These are phyloP conservation scores for Sparidentex hasta DNA, from an alignment of 2,797 vertebrate genomes.

Conservation along the genomic window DNA sequence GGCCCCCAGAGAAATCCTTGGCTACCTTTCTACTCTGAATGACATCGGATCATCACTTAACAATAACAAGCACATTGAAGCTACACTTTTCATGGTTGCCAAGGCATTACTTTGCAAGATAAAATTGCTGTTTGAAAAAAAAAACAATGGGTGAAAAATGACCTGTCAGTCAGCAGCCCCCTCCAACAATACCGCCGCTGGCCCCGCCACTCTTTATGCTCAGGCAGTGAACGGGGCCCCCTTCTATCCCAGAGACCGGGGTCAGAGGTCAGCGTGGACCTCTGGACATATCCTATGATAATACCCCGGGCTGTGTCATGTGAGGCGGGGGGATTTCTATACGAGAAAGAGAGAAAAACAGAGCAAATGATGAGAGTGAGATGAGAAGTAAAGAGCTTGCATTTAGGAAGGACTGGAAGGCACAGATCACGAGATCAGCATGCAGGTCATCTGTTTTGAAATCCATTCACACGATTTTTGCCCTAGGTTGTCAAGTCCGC, in stretches of 20 bases:
- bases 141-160: conserved; percentile 83
- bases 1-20: conserved; percentile 31
- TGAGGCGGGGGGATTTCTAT: conserved; percentile 69
- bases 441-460: conserved; percentile 92
- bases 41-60: conserved; percentile 68
- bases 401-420: conserved; percentile 78
- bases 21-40: conserved; percentile 58
- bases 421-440: conserved; percentile 91
- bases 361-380: conserved; percentile 58
- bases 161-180: conserved; percentile 76
- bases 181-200: conserved; percentile 81
- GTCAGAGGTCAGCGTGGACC: conserved; percentile 90
- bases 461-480: conserved; percentile 86
- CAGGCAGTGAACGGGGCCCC: conserved; percentile 81
- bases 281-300: conserved; percentile 87
- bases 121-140: conserved; percentile 79
- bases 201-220: conserved; percentile 83
- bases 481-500: conserved; percentile 79
- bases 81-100: conserved; percentile 79
- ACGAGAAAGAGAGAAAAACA: conserved; percentile 61
- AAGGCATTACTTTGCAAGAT: conserved; percentile 81
- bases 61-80: conserved; percentile 71
- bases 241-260: conserved; percentile 83
- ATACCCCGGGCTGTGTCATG: conserved; percentile 82
- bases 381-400: conserved; percentile 76